phyloP scores from a whole-genome alignment of 2,888 invertebrate species.

The Baccha elongata region DNA sequence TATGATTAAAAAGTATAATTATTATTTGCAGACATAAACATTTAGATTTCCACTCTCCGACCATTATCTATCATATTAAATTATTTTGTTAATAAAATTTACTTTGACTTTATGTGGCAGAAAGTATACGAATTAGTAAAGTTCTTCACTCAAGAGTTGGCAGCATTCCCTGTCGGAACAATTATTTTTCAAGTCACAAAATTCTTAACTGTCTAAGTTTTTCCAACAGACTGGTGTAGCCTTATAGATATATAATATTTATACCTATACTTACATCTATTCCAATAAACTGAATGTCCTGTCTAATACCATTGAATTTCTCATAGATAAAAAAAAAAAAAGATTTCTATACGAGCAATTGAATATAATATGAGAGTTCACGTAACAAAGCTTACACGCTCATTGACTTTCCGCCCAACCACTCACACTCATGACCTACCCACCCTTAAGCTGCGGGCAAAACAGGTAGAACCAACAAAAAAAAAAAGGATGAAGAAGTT shows the following conservation, averaged over 20 bases:
- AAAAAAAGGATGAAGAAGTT: constrained; percentile 14
- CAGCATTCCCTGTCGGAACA: constrained; percentile 23
- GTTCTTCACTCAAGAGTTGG: too few species aligned
- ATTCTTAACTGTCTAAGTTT: constrained; percentile 27
- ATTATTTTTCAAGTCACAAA: constrained; percentile 31
- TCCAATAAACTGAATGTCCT: constrained; percentile 22
- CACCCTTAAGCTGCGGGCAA: not conserved
- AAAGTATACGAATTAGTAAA: too few species aligned
- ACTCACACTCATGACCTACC: not conserved
- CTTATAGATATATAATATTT: not conserved
- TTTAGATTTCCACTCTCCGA: too few species aligned
- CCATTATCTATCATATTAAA: too few species aligned
- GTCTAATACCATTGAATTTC: constrained; percentile 29
- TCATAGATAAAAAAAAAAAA: constrained; percentile 9
- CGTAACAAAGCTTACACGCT: constrained; percentile 45
- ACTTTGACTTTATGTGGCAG: too few species aligned
- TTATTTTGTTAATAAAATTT: too few species aligned
- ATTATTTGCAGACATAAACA: too few species aligned
- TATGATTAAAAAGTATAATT: too few species aligned
- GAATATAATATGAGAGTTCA: constrained; percentile 26
- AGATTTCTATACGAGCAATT: constrained; percentile 24
- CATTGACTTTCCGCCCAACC: constrained; percentile 41
- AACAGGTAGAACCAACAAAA: not conserved
- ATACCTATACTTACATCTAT: not conserved
- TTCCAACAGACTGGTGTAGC: constrained; percentile 25